Evolutionary conservation across 2,888 invertebrate species (phyloP), one percentile per base, ranked within the genome.

Genomic region (Ophion obscuratus): DNA sequence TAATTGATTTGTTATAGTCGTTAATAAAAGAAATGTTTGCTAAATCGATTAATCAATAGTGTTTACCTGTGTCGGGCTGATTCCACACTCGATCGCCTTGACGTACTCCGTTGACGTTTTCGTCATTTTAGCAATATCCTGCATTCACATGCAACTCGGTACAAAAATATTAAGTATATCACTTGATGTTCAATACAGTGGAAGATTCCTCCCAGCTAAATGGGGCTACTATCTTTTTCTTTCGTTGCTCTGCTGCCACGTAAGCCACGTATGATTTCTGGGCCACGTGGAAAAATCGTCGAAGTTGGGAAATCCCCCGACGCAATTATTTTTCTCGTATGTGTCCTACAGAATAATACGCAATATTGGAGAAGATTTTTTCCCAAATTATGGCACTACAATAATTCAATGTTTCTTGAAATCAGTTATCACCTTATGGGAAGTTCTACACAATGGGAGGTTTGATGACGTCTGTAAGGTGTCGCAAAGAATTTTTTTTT

Each of bases 61-160:
- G 80, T 40, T 90, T 91, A 93, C 93, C 93, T 93, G 92, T 10
- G 91, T 91, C 47, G 92, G 91, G 81, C 89, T 90, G 44, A 91
- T 87, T 36, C 91, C 92, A 81, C 92, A 90, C 87, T 94, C 93
- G 27, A 93, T 87, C 76, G 93, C 91, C 84, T 93, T 93, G 6
- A 91, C 92, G 88, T 92, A 93, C 78, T 93, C 92, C 64, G 89
- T 78, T 53, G 88, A 87, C 73, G 89, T 84, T 87, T 91, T 91
- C 17, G 89, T 87, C 92, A 92, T 92, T 87, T 89, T 81, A 24
- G 73, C 57, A 53, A 40, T 57, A 73, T 85, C 27, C 77, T 83
- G 87, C 88, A 85, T 85, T 78, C 67, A 78, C 76, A 59, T 59
- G 80, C 73, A 36, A 36, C 66, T n/a, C 11, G 64, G 62, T 68